These are phyloP conservation scores for Schlechtendalia chinensis DNA, from an alignment of 1,140 invertebrate genomes.

Conservation along the genomic window DNA sequence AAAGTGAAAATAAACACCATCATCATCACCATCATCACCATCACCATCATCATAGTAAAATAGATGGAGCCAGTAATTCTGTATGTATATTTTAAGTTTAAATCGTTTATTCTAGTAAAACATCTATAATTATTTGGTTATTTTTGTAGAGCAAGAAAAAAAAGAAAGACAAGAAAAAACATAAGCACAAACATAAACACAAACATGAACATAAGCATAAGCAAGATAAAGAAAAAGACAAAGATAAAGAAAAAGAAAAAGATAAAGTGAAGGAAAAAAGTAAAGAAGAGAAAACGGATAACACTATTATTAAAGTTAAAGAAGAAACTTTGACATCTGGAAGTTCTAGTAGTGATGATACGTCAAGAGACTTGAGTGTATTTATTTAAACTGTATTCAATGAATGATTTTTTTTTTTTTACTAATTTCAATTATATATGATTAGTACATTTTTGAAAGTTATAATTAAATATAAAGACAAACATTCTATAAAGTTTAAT, in stretches of 20 bases:
- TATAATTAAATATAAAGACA: too few species aligned
- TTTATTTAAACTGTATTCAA: slow-evolving; percentile 16
- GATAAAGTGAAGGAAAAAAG: slow-evolving; percentile 57
- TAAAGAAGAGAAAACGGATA: slow-evolving; percentile 55
- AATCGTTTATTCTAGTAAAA: background rate
- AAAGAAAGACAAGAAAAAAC: slow-evolving; percentile 80
- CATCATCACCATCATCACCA: slow-evolving; percentile 37
- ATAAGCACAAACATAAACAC: slow-evolving; percentile 76
- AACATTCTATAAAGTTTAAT: too few species aligned
- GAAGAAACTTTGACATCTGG: slow-evolving; percentile 66
- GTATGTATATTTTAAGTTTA: slow-evolving; percentile 60
- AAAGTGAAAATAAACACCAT: slow-evolving; percentile 26
- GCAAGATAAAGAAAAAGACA: slow-evolving; percentile 58
- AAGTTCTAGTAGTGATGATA: slow-evolving; percentile 64
- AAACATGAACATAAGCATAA: slow-evolving; percentile 73
- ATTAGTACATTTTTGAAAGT: too few species aligned
- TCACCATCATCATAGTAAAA: slow-evolving; percentile 40
- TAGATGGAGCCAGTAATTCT: slow-evolving; percentile 58
- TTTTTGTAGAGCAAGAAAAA: slow-evolving; percentile 64
- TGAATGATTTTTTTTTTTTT: too few species aligned
- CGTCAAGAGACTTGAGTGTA: slow-evolving; percentile 47
- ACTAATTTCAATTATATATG: too few species aligned
- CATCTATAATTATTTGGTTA: background rate
- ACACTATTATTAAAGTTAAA: slow-evolving; percentile 57
- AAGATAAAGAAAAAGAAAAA: slow-evolving; percentile 56